phyloP scores from a whole-genome alignment of 2,888 invertebrate species.

The Stenodera caucasica region DNA sequence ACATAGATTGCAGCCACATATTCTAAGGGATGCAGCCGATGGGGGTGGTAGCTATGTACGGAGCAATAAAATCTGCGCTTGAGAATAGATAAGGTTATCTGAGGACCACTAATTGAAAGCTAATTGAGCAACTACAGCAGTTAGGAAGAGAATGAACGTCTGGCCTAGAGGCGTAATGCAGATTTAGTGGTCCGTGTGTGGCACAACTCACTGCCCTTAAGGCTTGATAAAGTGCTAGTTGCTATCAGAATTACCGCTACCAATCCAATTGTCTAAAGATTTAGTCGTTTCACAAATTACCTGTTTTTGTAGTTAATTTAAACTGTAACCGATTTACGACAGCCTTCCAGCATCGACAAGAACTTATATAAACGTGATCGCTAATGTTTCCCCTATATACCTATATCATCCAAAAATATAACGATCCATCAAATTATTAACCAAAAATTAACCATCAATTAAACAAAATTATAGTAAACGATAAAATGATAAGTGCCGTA shows the following conservation, averaged over 20 bases:
- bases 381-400: slow-evolving; percentile 4
- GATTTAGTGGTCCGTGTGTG: slow-evolving; percentile 52
- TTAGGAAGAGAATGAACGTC: slow-evolving; percentile 50
- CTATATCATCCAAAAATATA: too few relatives aligned
- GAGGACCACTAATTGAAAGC: slow-evolving; percentile 55
- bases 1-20: slow-evolving; percentile 29
- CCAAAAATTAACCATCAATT: slow-evolving; percentile 9
- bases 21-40: slow-evolving; percentile 29
- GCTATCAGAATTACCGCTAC: slow-evolving; percentile 45
- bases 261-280: slow-evolving; percentile 50
- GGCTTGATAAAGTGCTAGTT: slow-evolving; percentile 53
- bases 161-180: slow-evolving; percentile 50
- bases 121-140: slow-evolving; percentile 56
- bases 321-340: slow-evolving; percentile 45
- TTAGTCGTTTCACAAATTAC: slow-evolving; percentile 50
- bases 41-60: slow-evolving; percentile 8
- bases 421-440: slow-evolving; percentile 3
- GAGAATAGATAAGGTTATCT: slow-evolving; percentile 55
- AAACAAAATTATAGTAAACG: slow-evolving; percentile 6
- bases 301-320: slow-evolving; percentile 49
- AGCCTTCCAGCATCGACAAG: slow-evolving; percentile 34
- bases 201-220: slow-evolving; percentile 49
- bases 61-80: slow-evolving; percentile 46
- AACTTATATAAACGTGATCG: slow-evolving; percentile 40
- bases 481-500: slow-evolving; percentile 12